phyloP scores from a whole-genome alignment of 1,140 invertebrate genomes.

The Oedothorax gibbosus region DNA sequence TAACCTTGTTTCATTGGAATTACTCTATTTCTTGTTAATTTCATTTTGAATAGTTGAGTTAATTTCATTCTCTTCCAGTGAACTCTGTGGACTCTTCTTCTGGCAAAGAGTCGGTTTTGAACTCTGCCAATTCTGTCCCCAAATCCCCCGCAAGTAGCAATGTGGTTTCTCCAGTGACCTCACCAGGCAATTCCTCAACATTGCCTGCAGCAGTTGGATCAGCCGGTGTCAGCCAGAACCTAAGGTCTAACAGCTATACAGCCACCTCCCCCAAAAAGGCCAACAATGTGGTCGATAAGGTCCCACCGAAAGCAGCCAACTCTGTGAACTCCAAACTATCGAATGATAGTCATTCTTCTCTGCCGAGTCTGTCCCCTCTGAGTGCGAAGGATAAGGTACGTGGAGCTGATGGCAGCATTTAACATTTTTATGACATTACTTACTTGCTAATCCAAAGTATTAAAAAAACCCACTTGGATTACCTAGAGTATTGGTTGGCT shows the following conservation, averaged over 20 bases:
- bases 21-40: too few species aligned
- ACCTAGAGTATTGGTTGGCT: too few species aligned
- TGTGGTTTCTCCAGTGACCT: constrained; percentile 47
- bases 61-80: constrained; percentile 39
- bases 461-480: too few species aligned
- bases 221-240: constrained; percentile 54
- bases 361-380: constrained; percentile 28
- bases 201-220: constrained; percentile 54
- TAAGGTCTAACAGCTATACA: constrained; percentile 52
- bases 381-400: background rate
- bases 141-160: constrained; percentile 53
- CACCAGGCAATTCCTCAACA: constrained; percentile 61
- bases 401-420: too few species aligned
- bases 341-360: constrained; percentile 41
- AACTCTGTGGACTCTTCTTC: constrained; percentile 48
- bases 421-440: too few species aligned
- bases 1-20: too few species aligned
- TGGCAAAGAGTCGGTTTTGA: constrained; percentile 12
- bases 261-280: constrained; percentile 36
- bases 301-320: constrained; percentile 3
- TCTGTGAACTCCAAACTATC: constrained; percentile 8
- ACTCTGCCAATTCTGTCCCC: constrained; percentile 47
- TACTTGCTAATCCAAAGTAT: too few species aligned
- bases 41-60: too few species aligned
- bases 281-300: constrained; percentile 39